Evolutionary conservation across 2,888 invertebrate genomes (phyloP).

Genomic region (Drosophila setosimentum): DNA sequence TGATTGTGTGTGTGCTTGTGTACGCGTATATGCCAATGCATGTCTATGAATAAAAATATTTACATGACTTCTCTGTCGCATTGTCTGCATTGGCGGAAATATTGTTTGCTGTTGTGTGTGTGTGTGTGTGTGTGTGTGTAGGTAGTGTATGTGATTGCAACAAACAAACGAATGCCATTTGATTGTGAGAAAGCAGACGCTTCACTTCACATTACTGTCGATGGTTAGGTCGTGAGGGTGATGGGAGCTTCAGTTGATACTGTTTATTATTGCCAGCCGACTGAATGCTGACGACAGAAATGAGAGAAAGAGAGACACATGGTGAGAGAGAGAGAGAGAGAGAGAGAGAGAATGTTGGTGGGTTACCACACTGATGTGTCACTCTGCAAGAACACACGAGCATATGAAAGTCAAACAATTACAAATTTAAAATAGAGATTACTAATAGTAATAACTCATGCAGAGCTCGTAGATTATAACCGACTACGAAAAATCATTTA

Average conservation of each 20-base stretch:
- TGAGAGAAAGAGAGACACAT: not conserved
- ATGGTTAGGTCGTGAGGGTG: slow-evolving; percentile 23
- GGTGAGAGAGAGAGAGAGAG: not conserved
- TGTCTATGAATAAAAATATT: slow-evolving; percentile 68
- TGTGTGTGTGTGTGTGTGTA: slow-evolving; percentile 21
- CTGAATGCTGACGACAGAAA: slow-evolving; percentile 42
- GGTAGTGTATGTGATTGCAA: slow-evolving; percentile 12
- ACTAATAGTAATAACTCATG: not conserved
- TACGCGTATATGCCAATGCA: slow-evolving; percentile 59
- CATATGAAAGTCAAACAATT: not conserved
- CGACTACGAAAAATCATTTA: not conserved
- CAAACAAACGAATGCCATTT: slow-evolving; percentile 42
- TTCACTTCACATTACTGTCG: slow-evolving; percentile 70
- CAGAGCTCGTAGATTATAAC: not conserved
- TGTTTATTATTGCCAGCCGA: slow-evolving; percentile 70
- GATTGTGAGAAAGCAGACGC: slow-evolving; percentile 70
- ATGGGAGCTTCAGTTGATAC: slow-evolving; percentile 65
- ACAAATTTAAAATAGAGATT: not conserved
- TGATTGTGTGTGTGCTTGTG: slow-evolving; percentile 7
- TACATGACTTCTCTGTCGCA: slow-evolving; percentile 67
- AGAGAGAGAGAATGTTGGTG: slow-evolving; percentile 4
- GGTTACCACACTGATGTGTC: slow-evolving; percentile 14
- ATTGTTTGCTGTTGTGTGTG: slow-evolving; percentile 44
- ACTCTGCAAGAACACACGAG: slow-evolving; percentile 44
- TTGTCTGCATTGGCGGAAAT: slow-evolving; percentile 75